These are phyloP conservation scores for Lucilia cuprina DNA, from an alignment of 1,140 invertebrate species.

Conservation along the genomic window DNA sequence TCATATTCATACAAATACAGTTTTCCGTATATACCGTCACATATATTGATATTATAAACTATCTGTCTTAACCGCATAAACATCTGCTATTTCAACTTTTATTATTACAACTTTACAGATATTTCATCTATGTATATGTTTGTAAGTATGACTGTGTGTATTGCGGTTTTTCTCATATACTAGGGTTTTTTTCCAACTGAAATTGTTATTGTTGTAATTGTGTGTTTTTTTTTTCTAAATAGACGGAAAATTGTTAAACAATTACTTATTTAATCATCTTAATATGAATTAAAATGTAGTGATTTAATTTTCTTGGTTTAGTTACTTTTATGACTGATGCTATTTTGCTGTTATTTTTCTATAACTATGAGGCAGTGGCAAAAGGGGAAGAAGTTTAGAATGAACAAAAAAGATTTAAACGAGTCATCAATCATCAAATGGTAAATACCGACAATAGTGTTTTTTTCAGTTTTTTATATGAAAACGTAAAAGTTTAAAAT, in stretches of 20 bases:
- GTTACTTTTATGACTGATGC: background rate
- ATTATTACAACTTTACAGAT: background rate
- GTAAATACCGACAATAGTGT: conserved; percentile 32
- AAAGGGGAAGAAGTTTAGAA: background rate
- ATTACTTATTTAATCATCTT: conserved; percentile 31
- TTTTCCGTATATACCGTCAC: too few relatives aligned
- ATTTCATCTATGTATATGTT: too few relatives aligned
- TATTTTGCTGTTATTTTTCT: background rate
- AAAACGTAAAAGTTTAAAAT: background rate
- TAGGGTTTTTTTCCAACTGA: background rate
- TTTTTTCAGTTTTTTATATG: background rate
- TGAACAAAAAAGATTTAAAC: conserved; percentile 31
- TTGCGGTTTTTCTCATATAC: background rate
- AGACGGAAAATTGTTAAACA: conserved; percentile 20
- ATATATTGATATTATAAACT: background rate
- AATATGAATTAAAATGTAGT: conserved; percentile 26
- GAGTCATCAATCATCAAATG: conserved; percentile 38
- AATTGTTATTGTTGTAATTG: background rate
- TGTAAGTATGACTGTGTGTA: too few relatives aligned
- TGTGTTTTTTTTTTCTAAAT: background rate
- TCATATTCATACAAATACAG: background rate
- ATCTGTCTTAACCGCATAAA: background rate
- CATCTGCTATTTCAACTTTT: background rate
- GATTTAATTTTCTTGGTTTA: background rate
- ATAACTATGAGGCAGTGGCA: background rate